Evolutionary conservation across 2,888 invertebrate species (phyloP).

Genomic region (Drosophila incognita): DNA sequence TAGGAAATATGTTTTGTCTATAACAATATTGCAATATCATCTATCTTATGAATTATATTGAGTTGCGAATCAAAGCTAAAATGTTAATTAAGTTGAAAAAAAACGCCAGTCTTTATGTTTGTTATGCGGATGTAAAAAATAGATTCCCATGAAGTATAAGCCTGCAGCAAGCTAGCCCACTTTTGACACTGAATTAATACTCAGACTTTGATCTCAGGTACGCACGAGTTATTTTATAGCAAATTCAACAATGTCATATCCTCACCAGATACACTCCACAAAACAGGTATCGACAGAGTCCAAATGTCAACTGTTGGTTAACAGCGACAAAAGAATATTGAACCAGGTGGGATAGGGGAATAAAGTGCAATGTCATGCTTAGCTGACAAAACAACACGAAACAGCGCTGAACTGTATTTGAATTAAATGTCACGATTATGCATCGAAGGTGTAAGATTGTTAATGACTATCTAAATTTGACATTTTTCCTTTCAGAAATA

Average conservation of each 20-base stretch:
- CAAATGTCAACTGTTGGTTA: not conserved
- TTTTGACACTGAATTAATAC: not conserved
- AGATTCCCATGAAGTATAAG: not conserved
- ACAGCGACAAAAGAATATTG: not conserved
- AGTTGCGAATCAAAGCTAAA: not conserved
- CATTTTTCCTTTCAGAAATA: not conserved
- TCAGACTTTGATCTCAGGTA: not conserved
- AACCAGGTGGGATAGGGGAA: not conserved
- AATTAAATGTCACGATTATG: not conserved
- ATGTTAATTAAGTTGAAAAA: not conserved
- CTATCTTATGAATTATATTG: not conserved
- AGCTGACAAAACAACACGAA: not conserved
- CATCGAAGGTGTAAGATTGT: not conserved
- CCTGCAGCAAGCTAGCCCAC: not conserved
- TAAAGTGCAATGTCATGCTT: slow-evolving; percentile 16
- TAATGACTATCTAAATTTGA: not conserved
- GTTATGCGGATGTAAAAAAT: not conserved
- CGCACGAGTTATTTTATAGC: not conserved
- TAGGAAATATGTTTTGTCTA: not conserved
- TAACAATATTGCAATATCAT: not conserved
- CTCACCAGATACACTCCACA: not conserved
- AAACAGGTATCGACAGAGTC: slow-evolving; percentile 10
- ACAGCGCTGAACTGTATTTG: not conserved
- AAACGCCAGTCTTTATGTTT: not conserved
- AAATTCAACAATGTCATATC: not conserved